phyloP scores from a whole-genome alignment of 2,797 vertebrate genomes.

The Fundulus diaphanus region DNA sequence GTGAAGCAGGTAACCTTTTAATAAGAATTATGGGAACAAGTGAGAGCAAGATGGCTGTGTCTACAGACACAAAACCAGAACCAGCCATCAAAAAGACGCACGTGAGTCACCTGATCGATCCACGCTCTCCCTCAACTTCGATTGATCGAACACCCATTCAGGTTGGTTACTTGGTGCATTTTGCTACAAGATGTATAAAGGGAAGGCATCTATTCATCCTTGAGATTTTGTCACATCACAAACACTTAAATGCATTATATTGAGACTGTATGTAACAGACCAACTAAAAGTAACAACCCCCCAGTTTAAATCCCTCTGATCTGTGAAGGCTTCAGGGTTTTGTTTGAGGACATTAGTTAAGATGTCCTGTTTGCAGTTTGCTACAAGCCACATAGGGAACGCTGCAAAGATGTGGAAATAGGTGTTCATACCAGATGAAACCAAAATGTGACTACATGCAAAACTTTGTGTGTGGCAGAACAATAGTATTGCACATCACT shows the following conservation, averaged over 20 bases:
- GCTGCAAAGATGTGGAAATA: too few relatives aligned
- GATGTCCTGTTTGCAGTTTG: background rate
- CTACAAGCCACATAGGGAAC: background rate
- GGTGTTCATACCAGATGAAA: too few relatives aligned
- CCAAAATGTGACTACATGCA: too few relatives aligned
- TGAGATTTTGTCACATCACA: too few relatives aligned
- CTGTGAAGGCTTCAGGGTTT: background rate
- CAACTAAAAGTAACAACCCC: background rate
- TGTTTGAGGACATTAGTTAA: background rate
- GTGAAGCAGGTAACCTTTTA: background rate
- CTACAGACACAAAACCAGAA: constrained; percentile 63
- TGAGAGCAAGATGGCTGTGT: constrained; percentile 75
- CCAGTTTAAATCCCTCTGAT: background rate
- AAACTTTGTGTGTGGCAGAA: too few relatives aligned
- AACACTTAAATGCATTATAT: background rate
- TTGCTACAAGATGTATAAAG: background rate
- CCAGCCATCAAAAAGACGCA: constrained; percentile 51
- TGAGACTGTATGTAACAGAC: background rate
- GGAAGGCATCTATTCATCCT: background rate
- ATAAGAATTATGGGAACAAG: constrained; percentile 76
- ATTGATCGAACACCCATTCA: constrained; percentile 83
- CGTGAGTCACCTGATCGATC: constrained; percentile 69
- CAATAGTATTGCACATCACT: too few relatives aligned
- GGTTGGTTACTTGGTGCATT: constrained; percentile 49
- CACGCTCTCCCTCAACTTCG: constrained; percentile 78